Evolutionary conservation across 2,888 invertebrate genomes (phyloP), one percentile per base, ranked within the genome.

Genomic region (Emmelina monodactyla): DNA sequence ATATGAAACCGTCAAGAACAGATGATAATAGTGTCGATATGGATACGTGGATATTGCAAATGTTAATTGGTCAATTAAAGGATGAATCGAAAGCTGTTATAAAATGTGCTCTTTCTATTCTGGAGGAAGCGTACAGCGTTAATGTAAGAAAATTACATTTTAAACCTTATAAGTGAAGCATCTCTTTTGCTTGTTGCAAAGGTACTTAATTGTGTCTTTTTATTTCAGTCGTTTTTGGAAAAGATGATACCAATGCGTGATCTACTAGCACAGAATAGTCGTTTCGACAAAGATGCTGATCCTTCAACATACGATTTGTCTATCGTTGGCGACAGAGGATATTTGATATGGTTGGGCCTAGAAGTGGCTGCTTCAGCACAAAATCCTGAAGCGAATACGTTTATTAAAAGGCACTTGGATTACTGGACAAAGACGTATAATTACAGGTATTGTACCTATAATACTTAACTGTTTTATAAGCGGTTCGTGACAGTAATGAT

Each of bases 91-190:
- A 87, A 42, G 84, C 88, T 25, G 91, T 97, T 16, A 88, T 89
- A 6, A 79, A 91, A 47, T 85, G 89, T 7, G 94, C 97, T 3
- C 76, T 95, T 35, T 85, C 88, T 45, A 88, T 91, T 37, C 78
- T 97, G 29, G 92, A 95, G 55, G 97, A 97, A 78, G 93, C 95
- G n/a, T 92, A 92, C 58, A 93, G 94, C 67, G 88, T 94, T 43
- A 87, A 89, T 57, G 91, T 91, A 52, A 82, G 82, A 62, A 31
- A n/a, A n/a, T n/a, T n/a, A n/a, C n/a, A n/a, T n/a, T n/a, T n/a
- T n/a, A n/a, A n/a, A n/a, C n/a, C n/a, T n/a, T n/a, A n/a, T n/a
- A n/a, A n/a, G n/a, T n/a, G n/a, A n/a, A n/a, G n/a, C n/a, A n/a
- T n/a, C n/a, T n/a, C n/a, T n/a, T n/a, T n/a, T n/a, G n/a, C n/a